Conservation (phyloP, 2,113 vertebrate genomes). For the Microcebus lehilahytsara region DNA sequence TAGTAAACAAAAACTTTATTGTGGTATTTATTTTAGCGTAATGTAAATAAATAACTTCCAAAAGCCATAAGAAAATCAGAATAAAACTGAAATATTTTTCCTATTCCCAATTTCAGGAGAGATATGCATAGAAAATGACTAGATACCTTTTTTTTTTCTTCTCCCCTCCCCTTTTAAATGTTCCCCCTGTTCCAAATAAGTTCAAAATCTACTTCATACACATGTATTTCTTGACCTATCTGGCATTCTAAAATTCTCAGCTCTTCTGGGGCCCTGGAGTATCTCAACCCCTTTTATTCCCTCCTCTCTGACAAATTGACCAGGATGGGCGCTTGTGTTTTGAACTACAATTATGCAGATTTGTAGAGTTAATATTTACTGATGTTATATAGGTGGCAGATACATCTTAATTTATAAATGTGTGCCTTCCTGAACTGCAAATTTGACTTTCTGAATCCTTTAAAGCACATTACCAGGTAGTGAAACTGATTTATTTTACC, state of each 20-base stretch:
- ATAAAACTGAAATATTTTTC: slow-evolving; percentile 65
- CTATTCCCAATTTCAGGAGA: not conserved
- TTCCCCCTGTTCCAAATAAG: not conserved
- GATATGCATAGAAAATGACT: not conserved
- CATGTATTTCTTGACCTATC: not conserved
- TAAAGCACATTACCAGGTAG: slow-evolving; percentile 67
- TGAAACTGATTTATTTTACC: slow-evolving; percentile 77
- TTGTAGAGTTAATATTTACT: slow-evolving; percentile 74
- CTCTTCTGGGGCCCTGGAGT: not conserved
- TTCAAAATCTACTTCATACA: not conserved
- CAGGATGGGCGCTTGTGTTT: slow-evolving; percentile 51
- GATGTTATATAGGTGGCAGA: slow-evolving; percentile 70
- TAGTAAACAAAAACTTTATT: slow-evolving; percentile 70
- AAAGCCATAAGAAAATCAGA: not conserved
- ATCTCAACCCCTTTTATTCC: not conserved
- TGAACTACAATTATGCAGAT: slow-evolving; percentile 58
- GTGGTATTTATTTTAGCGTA: slow-evolving; percentile 69
- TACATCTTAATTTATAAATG: slow-evolving; percentile 73
- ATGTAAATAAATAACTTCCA: slow-evolving; percentile 70
- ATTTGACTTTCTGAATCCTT: slow-evolving; percentile 73
- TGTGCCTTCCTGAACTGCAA: slow-evolving; percentile 73
- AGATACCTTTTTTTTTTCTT: not conserved
- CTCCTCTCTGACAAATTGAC: not conserved
- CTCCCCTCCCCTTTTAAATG: not conserved
- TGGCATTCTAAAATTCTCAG: not conserved